These are phyloP conservation scores for Tetramorium simillimum DNA, from an alignment of 1,140 invertebrate genomes.

Conservation along the genomic window DNA sequence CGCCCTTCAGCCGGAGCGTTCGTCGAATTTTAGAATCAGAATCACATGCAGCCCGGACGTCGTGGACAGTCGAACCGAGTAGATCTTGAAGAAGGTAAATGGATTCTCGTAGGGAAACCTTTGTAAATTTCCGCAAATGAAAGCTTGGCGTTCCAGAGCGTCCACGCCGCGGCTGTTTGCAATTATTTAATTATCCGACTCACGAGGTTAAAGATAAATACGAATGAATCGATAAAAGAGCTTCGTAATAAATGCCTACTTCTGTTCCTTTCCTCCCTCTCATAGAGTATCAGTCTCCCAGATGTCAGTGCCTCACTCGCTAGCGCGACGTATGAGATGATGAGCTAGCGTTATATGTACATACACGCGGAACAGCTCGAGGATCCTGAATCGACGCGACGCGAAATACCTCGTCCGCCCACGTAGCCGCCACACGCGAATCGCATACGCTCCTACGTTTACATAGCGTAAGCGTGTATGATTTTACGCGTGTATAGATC, in stretches of 20 bases:
- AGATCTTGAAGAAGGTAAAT: background rate
- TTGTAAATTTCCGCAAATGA: background rate
- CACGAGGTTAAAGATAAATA: background rate
- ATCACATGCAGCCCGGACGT: background rate
- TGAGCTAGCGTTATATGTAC: background rate
- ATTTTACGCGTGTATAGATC: constrained; percentile 44
- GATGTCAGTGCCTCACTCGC: background rate
- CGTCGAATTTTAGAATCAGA: constrained; percentile 56
- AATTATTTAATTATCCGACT: background rate
- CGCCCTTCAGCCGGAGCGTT: background rate
- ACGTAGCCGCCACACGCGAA: constrained; percentile 53
- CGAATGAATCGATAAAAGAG: background rate
- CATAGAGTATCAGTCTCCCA: too few relatives aligned
- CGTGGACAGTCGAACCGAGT: background rate
- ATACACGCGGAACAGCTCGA: background rate
- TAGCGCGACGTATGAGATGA: background rate
- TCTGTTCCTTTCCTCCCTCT: too few relatives aligned
- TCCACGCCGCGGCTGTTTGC: background rate
- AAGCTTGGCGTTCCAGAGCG: background rate
- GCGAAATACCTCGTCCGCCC: constrained; percentile 69
- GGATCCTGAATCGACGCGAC: constrained; percentile 58
- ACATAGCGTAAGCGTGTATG: constrained; percentile 9
- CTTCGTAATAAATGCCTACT: background rate
- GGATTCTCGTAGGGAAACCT: background rate
- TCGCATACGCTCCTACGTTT: background rate